Evolutionary conservation across 1,140 invertebrate genomes (phyloP).

Genomic region (Planococcus citri): DNA sequence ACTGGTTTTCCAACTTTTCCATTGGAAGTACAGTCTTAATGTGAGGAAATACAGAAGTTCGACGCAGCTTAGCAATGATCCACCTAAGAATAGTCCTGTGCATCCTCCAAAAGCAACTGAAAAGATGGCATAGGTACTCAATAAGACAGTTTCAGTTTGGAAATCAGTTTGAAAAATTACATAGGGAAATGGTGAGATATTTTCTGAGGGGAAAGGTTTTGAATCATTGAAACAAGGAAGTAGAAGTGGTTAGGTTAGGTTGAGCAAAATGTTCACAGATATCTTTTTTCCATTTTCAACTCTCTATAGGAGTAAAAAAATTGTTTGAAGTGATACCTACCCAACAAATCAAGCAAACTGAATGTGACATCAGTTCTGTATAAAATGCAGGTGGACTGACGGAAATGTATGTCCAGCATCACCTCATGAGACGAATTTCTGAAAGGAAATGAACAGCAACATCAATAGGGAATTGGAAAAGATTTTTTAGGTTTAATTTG

Average conservation of each 20-base stretch:
- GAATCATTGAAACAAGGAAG: too few species aligned
- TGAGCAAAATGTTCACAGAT: too few species aligned
- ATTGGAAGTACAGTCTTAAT: conserved; percentile 27
- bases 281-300: too few species aligned
- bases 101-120: conserved; percentile 35
- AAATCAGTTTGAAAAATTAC: too few species aligned
- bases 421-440: conserved; percentile 23
- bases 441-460: not conserved
- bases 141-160: too few species aligned
- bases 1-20: not conserved
- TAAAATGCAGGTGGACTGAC: conserved; percentile 25
- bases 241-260: too few species aligned
- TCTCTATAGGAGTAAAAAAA: too few species aligned
- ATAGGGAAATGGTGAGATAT: too few species aligned
- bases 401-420: conserved; percentile 28
- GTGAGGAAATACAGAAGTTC: conserved; percentile 42
- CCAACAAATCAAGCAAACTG: conserved; percentile 30
- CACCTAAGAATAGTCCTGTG: conserved; percentile 60
- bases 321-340: conserved; percentile 26
- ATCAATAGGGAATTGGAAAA: not conserved
- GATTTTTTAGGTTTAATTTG: too few species aligned
- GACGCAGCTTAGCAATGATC: conserved; percentile 54
- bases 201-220: too few species aligned
- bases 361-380: conserved; percentile 29
- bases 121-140: conserved; percentile 13